Base-by-base conservation (phyloP, 2,797 vertebrate genomes). In the Lates japonicus region DNA sequence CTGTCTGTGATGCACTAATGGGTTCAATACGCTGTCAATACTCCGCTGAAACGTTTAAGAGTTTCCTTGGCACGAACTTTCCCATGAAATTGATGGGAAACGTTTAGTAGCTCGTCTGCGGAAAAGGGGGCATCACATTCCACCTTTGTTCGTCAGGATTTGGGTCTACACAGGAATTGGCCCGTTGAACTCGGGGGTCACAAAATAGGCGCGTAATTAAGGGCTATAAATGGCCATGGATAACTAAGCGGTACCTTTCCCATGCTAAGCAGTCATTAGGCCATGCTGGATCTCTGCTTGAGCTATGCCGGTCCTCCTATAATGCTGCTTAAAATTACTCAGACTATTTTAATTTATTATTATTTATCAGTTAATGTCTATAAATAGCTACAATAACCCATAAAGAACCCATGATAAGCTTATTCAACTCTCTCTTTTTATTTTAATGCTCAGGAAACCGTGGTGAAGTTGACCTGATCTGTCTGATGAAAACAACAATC, bases 201-300 rank as follows among this genome's bases (percentile, higher is more conserved):
- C 90, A 86, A 95, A 95, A 95, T 95, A 93, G 94, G 93, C 86
- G 84, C 75, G 84, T 90, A 95, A 95, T 95, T 95, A 94, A 92
- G 90, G 89, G 88, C 92, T 95, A 94, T 95, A 95, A 95, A 95
- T 95, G 94, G 93, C 82, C 80, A 70, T 20, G 90, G 89, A 88
- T 88, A 90, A 87, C 84, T 91, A 87, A 91, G 87, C 79, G 78
- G 81, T 88, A 92, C 87, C 91, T 93, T 94, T 93, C 91, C 91
- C 92, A 93, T 91, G 89, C 90, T 76, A 87, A 87, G 88, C 86
- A 89, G 76, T 91, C 83, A 82, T 89, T 88, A 82, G 44, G n/a
- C 29, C 69, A 59, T n/a, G 73, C 58, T 80, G 76, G 72, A 75
- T 72, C 66, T 83, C 63, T 41, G 31, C 11, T 76, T 64, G 14